A percentile compares a stretch with the other conserved stretches of the same genome.
Evolutionary conservation across 2,888 invertebrate genomes (phyloP).

Genomic region (Mantis religiosa): DNA sequence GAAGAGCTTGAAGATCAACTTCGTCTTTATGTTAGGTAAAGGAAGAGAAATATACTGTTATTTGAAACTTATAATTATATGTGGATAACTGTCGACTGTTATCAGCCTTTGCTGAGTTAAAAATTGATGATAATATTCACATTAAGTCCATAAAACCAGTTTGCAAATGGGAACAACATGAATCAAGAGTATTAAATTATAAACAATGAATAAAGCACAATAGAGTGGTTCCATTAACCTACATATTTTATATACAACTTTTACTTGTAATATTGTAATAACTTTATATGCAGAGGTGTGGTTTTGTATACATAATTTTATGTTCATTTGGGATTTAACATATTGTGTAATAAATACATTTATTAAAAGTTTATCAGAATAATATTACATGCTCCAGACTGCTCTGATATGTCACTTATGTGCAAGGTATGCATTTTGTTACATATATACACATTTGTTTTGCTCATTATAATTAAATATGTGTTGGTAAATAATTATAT

Average conservation of each 20-base stretch:
- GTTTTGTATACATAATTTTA: not conserved
- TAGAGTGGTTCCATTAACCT: not conserved
- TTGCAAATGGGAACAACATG: not conserved
- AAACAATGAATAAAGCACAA: not conserved
- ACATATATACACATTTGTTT: too few relatives aligned
- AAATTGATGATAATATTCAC: not conserved
- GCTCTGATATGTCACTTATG: too few relatives aligned
- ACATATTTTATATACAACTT: not conserved
- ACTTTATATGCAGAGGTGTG: not conserved
- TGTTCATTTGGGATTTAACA: not conserved
- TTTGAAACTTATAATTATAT: not conserved
- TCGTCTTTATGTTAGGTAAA: constrained; percentile 41
- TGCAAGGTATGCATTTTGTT: too few relatives aligned
- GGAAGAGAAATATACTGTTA: not conserved
- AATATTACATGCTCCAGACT: too few relatives aligned
- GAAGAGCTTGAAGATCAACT: constrained; percentile 44
- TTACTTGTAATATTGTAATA: not conserved
- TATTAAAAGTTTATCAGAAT: too few relatives aligned
- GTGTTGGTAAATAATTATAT: too few relatives aligned
- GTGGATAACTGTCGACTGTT: not conserved
- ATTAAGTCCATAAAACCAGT: not conserved
- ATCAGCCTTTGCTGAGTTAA: not conserved
- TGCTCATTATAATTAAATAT: too few relatives aligned
- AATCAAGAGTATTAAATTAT: not conserved
- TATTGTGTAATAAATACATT: not conserved